These are phyloP conservation scores for Mobula hypostoma DNA, from an alignment of 2,113 vertebrate genomes.

Conservation along the genomic window DNA sequence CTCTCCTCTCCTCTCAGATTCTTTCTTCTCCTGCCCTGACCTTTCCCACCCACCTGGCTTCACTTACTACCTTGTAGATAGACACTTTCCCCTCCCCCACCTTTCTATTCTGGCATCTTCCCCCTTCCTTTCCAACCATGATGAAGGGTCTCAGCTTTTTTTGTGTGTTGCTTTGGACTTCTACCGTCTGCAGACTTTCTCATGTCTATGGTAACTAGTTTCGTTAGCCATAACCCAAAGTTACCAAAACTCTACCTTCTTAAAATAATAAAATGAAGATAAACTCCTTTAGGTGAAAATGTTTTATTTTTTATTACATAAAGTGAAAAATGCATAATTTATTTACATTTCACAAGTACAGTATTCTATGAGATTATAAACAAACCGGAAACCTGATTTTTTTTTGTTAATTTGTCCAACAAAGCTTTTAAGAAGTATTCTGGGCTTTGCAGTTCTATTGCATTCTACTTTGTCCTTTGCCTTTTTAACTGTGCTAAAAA, in stretches of 20 bases:
- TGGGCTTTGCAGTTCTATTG: not conserved
- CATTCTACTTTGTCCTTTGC: conserved; percentile 12
- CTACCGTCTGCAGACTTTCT: not conserved
- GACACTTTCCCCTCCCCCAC: too few species aligned
- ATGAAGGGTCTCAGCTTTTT: too few species aligned
- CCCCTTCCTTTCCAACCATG: too few species aligned
- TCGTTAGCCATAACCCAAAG: not conserved
- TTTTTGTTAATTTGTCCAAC: not conserved
- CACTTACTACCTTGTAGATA: too few species aligned
- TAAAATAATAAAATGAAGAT: too few species aligned
- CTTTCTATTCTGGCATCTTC: too few species aligned
- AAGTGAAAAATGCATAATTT: not conserved
- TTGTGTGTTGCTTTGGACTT: too few species aligned
- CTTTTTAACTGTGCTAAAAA: not conserved
- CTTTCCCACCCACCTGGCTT: too few species aligned
- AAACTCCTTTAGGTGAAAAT: not conserved
- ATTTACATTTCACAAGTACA: not conserved
- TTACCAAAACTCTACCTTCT: not conserved
- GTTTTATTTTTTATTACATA: not conserved
- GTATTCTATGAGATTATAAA: not conserved
- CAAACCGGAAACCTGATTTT: not conserved
- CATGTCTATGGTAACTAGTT: not conserved
- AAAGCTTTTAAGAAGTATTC: not conserved
- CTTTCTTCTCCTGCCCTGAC: too few species aligned
- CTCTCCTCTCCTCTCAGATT: too few species aligned